phyloP scores from a whole-genome alignment of 2,797 vertebrate genomes.

The Acanthurus lineatus region DNA sequence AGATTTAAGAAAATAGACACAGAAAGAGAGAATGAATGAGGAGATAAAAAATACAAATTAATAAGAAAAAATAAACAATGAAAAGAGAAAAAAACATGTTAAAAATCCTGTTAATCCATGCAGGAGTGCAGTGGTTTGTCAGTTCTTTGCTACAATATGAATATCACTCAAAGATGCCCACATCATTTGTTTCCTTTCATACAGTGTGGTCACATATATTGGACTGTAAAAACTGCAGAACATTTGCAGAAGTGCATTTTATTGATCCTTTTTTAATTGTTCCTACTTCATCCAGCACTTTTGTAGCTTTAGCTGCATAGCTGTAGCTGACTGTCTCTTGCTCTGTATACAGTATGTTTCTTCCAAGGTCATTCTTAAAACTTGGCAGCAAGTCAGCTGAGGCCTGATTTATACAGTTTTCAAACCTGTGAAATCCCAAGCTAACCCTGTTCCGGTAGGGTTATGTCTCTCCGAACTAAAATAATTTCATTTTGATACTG shows the following conservation, averaged over 20 bases:
- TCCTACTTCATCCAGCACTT: background rate
- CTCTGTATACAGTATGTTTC: background rate
- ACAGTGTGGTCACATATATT: background rate
- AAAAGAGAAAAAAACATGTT: conserved; percentile 19
- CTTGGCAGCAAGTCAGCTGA: conserved; percentile 36
- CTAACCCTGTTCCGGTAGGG: conserved; percentile 48
- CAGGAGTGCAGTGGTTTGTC: conserved; percentile 49
- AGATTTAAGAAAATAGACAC: background rate
- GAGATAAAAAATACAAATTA: background rate
- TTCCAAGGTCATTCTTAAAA: conserved; percentile 52
- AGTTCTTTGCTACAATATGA: conserved; percentile 16
- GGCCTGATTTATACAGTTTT: conserved; percentile 55
- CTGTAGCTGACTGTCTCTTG: conserved; percentile 22
- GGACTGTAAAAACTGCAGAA: background rate
- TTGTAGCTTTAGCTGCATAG: background rate
- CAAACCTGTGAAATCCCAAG: conserved; percentile 46
- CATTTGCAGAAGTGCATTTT: conserved; percentile 32
- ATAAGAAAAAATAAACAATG: background rate
- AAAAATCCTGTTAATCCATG: conserved; percentile 30
- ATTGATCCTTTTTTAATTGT: conserved; percentile 28
- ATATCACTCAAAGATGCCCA: conserved; percentile 23
- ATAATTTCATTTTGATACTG: conserved; percentile 50
- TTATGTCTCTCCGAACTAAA: conserved; percentile 52
- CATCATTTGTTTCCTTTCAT: conserved; percentile 8
- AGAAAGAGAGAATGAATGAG: background rate